Evolutionary conservation across 1,140 invertebrate species (phyloP), one percentile per base, ranked within the genome.

Genomic region (Tachypleus tridentatus): DNA sequence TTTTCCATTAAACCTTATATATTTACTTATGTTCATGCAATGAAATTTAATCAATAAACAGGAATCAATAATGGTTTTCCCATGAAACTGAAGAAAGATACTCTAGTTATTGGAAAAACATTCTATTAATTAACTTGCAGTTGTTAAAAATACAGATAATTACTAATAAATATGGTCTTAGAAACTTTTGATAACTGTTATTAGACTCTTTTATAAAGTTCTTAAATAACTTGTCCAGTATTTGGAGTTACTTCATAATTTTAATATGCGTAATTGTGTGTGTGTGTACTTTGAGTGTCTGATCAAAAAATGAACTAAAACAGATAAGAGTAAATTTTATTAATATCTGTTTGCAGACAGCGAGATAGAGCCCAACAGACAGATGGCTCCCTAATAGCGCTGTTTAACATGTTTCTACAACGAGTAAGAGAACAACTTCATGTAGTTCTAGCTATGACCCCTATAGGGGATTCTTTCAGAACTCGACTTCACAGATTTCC

Each of bases 371-470:
- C 73, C 6, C 77, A 77, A 65, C 78, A 84, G 80, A 96, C 93
- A 0, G 93, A 96, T 77, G 93, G 93, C 3, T 93, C 89, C 72
- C 83, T 86, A 0, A 86, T 89, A 0, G 88, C 92, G 0, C 76
- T 97, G n/a, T 96, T 93, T 76, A 93, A 94, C 79, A 85, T 96
- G 71, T 97, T 98, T 75, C 84, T 96, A 11, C 82, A 89, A 75
- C 85, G 92, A 67, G 87, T 91, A 7, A 84, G 90, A 63, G 91
- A 97, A 73, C 94, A 97, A 76, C 78, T 98, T 7, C 94, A 98
- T 74, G 85, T 97, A 63, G 87, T 93, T 2, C 75, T 98, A 49
- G 85, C 90, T 3, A 95, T 97, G 90, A 94, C 89, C 63, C 91
- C 94, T 1, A 93, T 93, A 72, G 93, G 93, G 5, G 79, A 81